phyloP scores from a whole-genome alignment of 2,797 vertebrate species.

The Anguilla marmorata region DNA sequence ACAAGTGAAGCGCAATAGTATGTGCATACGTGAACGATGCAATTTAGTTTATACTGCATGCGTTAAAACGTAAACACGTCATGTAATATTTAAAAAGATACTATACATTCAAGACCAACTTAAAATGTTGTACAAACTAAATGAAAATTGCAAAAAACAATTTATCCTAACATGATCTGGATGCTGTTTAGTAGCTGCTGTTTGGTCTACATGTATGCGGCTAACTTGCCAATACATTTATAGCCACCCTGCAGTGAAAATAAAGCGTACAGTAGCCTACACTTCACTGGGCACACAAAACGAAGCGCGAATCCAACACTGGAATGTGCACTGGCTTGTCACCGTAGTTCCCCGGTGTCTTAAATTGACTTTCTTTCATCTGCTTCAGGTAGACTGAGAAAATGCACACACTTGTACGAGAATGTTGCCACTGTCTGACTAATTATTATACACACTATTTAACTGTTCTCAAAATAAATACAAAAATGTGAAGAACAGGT shows the following conservation, averaged over 20 bases:
- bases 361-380: not conserved
- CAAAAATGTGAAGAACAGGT: not conserved
- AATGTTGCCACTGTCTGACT: not conserved
- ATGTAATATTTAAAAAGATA: not conserved
- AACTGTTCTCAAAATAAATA: not conserved
- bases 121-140: not conserved
- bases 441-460: not conserved
- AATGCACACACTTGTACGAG: not conserved
- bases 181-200: not conserved
- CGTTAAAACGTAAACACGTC: not conserved
- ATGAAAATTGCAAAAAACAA: not conserved
- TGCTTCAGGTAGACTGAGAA: not conserved
- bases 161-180: not conserved
- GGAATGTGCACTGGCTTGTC: not conserved
- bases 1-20: not conserved
- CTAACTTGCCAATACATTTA: not conserved
- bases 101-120: not conserved
- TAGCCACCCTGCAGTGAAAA: not conserved
- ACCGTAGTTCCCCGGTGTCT: not conserved
- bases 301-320: not conserved
- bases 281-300: not conserved
- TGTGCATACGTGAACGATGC: not conserved
- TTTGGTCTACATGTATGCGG: not conserved
- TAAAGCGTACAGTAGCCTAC: not conserved
- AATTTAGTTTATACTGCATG: not conserved